Conservation (phyloP, 1,140 invertebrate genomes). For the Drosophila bipectinata region DNA sequence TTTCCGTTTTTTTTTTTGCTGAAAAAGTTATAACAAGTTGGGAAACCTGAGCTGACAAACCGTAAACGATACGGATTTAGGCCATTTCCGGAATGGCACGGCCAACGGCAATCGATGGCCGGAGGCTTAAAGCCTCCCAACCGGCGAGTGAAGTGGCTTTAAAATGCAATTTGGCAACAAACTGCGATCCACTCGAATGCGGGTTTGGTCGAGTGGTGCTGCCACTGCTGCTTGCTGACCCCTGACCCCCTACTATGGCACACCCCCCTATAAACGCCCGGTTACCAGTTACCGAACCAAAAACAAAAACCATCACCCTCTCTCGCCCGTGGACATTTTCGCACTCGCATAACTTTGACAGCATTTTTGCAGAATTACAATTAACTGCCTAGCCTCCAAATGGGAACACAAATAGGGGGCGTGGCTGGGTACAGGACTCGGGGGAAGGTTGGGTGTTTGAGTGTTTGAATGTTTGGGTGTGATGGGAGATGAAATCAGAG, state of each 20-base stretch:
- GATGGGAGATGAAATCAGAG: too few relatives aligned
- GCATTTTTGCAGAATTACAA: conserved; percentile 77
- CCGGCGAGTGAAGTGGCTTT: conserved; percentile 24
- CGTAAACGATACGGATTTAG: conserved; percentile 39
- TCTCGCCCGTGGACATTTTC: conserved; percentile 66
- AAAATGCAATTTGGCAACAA: conserved; percentile 56
- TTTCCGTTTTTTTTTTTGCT: background rate
- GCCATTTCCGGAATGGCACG: conserved; percentile 37
- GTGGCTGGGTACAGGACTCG: background rate
- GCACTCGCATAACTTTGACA: conserved; percentile 79
- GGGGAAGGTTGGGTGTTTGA: background rate
- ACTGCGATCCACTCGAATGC: conserved; percentile 51
- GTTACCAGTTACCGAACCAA: conserved; percentile 14
- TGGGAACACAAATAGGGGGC: conserved; percentile 2
- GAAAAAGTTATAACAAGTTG: background rate
- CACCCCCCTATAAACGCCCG: background rate
- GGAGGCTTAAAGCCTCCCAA: conserved; percentile 19
- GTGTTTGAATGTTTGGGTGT: background rate
- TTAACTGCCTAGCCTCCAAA: conserved; percentile 62
- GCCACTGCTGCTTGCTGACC: background rate
- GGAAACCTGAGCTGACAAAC: conserved; percentile 35
- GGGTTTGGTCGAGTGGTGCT: conserved; percentile 28
- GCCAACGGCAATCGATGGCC: conserved; percentile 30
- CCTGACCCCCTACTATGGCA: conserved; percentile 1
- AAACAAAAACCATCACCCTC: conserved; percentile 30